Conservation (phyloP, 2,888 invertebrate genomes). For the Chamaedrilus cognettii region DNA sequence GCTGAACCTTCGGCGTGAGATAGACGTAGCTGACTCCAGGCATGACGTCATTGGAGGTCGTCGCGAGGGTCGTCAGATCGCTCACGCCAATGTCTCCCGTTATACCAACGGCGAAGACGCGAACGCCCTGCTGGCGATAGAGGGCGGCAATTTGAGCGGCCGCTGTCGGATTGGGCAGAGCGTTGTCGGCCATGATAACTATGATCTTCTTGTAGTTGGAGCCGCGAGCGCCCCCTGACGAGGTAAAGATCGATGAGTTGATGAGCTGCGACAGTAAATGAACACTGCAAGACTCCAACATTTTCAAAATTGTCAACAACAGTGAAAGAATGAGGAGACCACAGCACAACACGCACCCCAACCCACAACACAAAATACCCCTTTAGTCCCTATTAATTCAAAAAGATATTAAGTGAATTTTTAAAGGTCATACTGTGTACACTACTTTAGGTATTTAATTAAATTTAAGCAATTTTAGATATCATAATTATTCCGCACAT, state of each 20-base stretch:
- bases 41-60: constrained; percentile 11
- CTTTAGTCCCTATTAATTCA: too few species aligned
- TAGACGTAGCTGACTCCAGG: constrained; percentile 5
- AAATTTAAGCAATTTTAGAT: too few species aligned
- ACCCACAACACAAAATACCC: too few species aligned
- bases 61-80: constrained; percentile 12
- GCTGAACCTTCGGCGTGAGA: constrained; percentile 16
- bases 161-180: constrained; percentile 1
- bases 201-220: background rate
- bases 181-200: constrained; percentile 9
- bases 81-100: constrained; percentile 1
- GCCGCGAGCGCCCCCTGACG: background rate
- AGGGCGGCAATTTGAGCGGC: background rate
- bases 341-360: too few species aligned
- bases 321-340: too few species aligned
- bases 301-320: too few species aligned
- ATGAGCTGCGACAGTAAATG: too few species aligned
- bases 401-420: too few species aligned
- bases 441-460: too few species aligned
- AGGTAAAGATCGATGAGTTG: background rate
- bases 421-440: too few species aligned
- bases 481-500: too few species aligned
- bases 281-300: too few species aligned
- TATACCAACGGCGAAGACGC: constrained; percentile 18
- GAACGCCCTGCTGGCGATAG: background rate